Percentiles rank a stretch among this genome's conserved stretches.
Conservation (phyloP, 2,113 vertebrate species). For the Euleptes europaea region DNA sequence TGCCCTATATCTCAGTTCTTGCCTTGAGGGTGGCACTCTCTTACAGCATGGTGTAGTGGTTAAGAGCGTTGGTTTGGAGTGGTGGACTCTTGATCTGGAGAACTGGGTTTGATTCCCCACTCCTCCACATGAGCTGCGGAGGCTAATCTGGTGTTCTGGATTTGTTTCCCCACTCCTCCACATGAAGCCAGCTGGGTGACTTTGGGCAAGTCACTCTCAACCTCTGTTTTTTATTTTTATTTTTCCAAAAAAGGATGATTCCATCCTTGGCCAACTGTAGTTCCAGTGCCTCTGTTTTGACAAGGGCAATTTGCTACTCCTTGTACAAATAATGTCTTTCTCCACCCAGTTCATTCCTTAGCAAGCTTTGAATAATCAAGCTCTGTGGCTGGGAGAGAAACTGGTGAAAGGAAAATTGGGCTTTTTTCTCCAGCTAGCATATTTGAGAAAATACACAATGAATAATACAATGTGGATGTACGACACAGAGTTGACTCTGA, state of each 20-base stretch:
- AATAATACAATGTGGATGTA: not conserved
- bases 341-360: not conserved
- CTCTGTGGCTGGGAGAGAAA: not conserved
- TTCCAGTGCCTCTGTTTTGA: constrained; percentile 5
- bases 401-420: not conserved
- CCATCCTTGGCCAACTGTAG: not conserved
- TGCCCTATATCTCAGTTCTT: not conserved
- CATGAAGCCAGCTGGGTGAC: no score
- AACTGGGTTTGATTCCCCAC: no score
- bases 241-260: not conserved
- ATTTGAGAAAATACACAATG: constrained; percentile 10
- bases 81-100: no score
- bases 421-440: constrained; percentile 13
- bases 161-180: no score
- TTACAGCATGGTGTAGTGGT: no score
- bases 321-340: constrained; percentile 25
- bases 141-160: no score
- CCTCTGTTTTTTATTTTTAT: no score
- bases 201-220: no score
- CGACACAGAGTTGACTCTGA: not conserved
- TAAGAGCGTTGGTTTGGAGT: no score
- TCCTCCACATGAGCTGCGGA: no score
- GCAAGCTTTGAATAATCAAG: not conserved
- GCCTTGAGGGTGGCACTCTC: not conserved
- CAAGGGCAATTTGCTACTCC: constrained; percentile 6